These are phyloP conservation scores for Microtus montanus DNA, from an alignment of 2,113 vertebrate species.

Conservation along the genomic window DNA sequence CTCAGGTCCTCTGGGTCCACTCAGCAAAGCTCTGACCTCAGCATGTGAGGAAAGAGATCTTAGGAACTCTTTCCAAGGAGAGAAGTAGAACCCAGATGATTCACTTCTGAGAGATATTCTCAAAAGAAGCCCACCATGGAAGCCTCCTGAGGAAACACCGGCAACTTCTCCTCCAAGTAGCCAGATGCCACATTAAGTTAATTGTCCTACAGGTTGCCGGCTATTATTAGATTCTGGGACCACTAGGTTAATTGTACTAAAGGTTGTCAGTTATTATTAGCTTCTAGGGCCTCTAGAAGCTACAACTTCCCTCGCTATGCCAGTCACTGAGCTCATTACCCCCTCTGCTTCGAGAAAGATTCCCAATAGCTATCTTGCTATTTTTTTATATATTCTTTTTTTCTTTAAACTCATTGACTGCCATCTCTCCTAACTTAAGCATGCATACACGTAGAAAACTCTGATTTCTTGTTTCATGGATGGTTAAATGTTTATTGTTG, in stretches of 20 bases:
- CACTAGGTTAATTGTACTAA: neutral
- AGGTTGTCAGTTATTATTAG: neutral
- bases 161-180: neutral
- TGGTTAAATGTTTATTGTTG: conserved; percentile 67
- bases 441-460: conserved; percentile 28
- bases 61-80: neutral
- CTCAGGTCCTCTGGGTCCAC: conserved; percentile 21
- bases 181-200: neutral
- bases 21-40: neutral
- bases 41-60: neutral
- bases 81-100: neutral
- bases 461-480: conserved; percentile 70
- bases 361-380: neutral
- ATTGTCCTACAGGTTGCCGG: neutral
- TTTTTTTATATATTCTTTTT: neutral
- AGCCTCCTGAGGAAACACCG: neutral
- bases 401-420: conserved; percentile 30
- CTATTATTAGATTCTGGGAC: neutral
- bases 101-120: neutral
- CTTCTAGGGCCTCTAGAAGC: neutral
- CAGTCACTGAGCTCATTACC: neutral
- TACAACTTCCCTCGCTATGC: neutral
- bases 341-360: neutral
- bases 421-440: conserved; percentile 56
- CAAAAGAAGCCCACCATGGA: neutral